Base-by-base conservation (phyloP, 2,113 vertebrate genomes). In the Mobula birostris region DNA sequence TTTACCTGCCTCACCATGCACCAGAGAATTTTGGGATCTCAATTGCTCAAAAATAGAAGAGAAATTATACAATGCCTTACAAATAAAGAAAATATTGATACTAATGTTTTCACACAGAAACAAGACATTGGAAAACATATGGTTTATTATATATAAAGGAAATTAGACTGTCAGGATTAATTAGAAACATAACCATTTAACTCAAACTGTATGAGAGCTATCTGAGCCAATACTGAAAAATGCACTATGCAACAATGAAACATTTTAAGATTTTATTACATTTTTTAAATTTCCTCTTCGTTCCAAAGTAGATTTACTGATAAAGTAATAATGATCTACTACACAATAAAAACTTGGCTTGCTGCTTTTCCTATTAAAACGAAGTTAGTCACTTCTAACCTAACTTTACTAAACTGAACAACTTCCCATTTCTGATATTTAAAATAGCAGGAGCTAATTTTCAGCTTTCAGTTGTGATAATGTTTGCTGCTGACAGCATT, bases 181-280 rank as follows among this genome's bases (percentile, higher is more conserved):
- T 83, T 83, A 83, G 80, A 83, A 83, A 66, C 63, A 90, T 68
- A 88, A 88, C 63, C 61, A 90, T 66, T 90, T 32, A 68, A 90
- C n/a, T 15, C 85, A 90, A 87, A 40, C 32, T 80, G n/a, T 12
- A 80, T 36, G 83, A 87, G 85, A 61, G 61, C 58, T 29, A 27
- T 90, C 61, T 90, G 61, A 63, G n/a, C 24, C 87, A 90, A 27
- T 66, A 90, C n/a, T 66, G 14, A 68, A 63, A 68, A n/a, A 66
- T 32, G 29, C 27, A 66, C n/a, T 11, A 14, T 90, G 61, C 58
- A 63, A 27, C 61, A 90, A 32, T 90, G 29, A 90, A 29, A 29
- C 87, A 90, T 27, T 66, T 29, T 32, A 8, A 27, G 80, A 83
- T 83, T 83, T 83, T 56, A 48, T 24, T 83, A 19, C 48, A 36